These are phyloP conservation scores for Aleiodes testaceus DNA, from an alignment of 2,888 invertebrate species.

Conservation along the genomic window DNA sequence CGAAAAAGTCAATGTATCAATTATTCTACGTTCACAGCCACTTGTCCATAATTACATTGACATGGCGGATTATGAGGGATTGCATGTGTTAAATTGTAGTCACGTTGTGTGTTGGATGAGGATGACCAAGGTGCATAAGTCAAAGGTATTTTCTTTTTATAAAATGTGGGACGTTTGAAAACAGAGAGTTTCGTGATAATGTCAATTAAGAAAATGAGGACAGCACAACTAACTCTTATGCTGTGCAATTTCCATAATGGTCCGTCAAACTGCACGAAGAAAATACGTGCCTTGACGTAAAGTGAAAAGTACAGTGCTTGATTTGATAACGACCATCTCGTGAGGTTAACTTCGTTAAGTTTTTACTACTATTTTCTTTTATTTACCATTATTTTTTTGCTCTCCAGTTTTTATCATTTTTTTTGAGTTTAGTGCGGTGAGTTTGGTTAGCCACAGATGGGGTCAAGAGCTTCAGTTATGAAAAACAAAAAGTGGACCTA, in stretches of 20 bases:
- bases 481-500: slow-evolving; percentile 32
- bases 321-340: slow-evolving; percentile 35
- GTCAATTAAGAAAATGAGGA: slow-evolving; percentile 44
- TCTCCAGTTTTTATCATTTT: neutral
- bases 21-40: slow-evolving; percentile 36
- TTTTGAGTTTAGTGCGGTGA: slow-evolving; percentile 4
- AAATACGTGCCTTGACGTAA: slow-evolving; percentile 29
- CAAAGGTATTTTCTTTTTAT: slow-evolving; percentile 26
- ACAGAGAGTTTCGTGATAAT: slow-evolving; percentile 43
- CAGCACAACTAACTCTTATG: slow-evolving; percentile 29
- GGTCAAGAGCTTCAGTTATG: slow-evolving; percentile 21
- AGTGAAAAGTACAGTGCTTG: slow-evolving; percentile 30
- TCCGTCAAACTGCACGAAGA: slow-evolving; percentile 38
- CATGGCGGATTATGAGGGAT: slow-evolving; percentile 25
- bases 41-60: slow-evolving; percentile 29
- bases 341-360: slow-evolving; percentile 35
- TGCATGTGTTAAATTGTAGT: slow-evolving; percentile 38
- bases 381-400: slow-evolving; percentile 1
- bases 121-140: slow-evolving; percentile 34
- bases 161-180: slow-evolving; percentile 40
- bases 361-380: slow-evolving; percentile 25
- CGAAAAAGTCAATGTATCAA: slow-evolving; percentile 41
- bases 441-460: slow-evolving; percentile 39
- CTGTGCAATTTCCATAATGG: slow-evolving; percentile 43
- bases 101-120: slow-evolving; percentile 33